phyloP scores from a whole-genome alignment of 2,888 invertebrate species.

The Drosophila anomalipes region DNA sequence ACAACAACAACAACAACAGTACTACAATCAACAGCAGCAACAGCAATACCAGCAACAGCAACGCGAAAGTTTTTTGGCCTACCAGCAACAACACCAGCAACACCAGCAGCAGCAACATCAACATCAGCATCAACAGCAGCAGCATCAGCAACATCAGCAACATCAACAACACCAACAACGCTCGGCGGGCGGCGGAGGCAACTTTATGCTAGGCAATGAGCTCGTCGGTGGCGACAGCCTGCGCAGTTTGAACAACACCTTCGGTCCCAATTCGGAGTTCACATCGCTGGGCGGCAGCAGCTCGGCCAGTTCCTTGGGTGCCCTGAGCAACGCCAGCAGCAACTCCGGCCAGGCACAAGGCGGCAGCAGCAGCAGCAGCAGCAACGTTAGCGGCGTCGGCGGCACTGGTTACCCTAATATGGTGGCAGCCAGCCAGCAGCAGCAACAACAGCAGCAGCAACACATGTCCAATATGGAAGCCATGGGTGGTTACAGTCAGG shows the following conservation, averaged over 20 bases:
- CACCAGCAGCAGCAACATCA: slow-evolving; percentile 83
- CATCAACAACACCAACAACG: slow-evolving; percentile 62
- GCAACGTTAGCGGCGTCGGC: slow-evolving; percentile 6
- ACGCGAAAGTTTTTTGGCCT: slow-evolving; percentile 58
- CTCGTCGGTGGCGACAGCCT: slow-evolving; percentile 83
- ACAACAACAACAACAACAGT: slow-evolving; percentile 65
- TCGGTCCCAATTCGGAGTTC: slow-evolving; percentile 85
- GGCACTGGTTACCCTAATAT: slow-evolving; percentile 46
- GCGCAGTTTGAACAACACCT: slow-evolving; percentile 84
- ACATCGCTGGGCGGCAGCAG: slow-evolving; percentile 68
- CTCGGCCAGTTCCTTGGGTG: slow-evolving; percentile 60
- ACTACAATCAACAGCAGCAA: slow-evolving; percentile 64
- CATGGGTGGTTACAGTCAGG: slow-evolving; percentile 85
- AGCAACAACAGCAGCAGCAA: slow-evolving; percentile 66
- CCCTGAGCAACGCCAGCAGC: slow-evolving; percentile 51
- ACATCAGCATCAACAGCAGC: slow-evolving; percentile 82
- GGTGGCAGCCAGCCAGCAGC: slow-evolving; percentile 79
- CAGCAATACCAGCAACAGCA: slow-evolving; percentile 72
- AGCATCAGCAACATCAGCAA: slow-evolving; percentile 56
- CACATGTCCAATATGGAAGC: slow-evolving; percentile 83
- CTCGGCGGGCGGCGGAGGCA: slow-evolving; percentile 61
- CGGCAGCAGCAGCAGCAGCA: slow-evolving; percentile 6
- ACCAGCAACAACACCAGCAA: slow-evolving; percentile 56
- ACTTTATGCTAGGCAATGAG: slow-evolving; percentile 80
- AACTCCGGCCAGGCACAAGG: slow-evolving; percentile 49